Evolutionary conservation across 2,113 vertebrate genomes (phyloP).

Genomic region (Circaetus gallicus): DNA sequence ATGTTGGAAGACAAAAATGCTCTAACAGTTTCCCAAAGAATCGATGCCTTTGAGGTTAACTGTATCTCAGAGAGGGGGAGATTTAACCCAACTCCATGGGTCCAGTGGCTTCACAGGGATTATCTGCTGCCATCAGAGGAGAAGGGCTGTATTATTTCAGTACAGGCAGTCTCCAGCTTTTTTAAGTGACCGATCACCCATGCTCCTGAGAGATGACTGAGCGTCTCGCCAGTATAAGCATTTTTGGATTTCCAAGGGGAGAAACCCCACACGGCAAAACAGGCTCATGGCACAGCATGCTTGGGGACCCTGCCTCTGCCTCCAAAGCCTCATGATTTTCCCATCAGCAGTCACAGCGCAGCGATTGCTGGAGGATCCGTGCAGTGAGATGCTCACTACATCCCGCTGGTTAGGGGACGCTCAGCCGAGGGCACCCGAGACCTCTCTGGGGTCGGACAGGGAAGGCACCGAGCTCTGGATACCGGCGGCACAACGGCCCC

Average conservation of each 20-base stretch:
- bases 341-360: not conserved
- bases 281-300: not conserved
- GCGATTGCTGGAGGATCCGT: not conserved
- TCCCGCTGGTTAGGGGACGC: not conserved
- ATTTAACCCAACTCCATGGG: not conserved
- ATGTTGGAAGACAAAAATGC: not conserved
- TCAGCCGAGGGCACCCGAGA: not conserved
- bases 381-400: not conserved
- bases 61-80: not conserved
- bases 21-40: not conserved
- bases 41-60: not conserved
- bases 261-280: not conserved
- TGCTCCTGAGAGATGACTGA: not conserved
- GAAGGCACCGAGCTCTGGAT: not conserved
- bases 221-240: not conserved
- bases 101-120: not conserved
- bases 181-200: not conserved
- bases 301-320: not conserved
- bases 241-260: not conserved
- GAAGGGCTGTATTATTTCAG: not conserved
- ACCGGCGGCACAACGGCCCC: not conserved
- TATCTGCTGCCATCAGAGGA: not conserved
- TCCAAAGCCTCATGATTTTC: not conserved
- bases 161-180: not conserved
- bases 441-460: too few relatives aligned